Percentiles rank a stretch among this genome's conserved stretches.
phyloP scores from a whole-genome alignment of 2,797 vertebrate genomes.

The Telmatherina bonti region DNA sequence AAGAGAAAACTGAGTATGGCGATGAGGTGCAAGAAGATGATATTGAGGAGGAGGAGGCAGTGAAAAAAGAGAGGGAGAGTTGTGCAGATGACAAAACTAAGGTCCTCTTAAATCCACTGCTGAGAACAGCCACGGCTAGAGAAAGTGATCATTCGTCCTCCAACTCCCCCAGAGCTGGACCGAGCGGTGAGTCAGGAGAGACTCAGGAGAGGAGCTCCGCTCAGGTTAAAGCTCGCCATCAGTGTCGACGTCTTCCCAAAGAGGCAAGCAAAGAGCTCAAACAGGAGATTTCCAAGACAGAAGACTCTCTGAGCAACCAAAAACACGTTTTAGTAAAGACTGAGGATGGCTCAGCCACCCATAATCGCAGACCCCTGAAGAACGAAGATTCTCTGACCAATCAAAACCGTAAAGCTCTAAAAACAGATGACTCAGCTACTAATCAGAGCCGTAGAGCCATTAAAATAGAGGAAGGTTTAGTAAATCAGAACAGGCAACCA shows the following conservation, averaged over 20 bases:
- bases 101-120: constrained; percentile 70
- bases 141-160: constrained; percentile 87
- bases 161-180: constrained; percentile 88
- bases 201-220: constrained; percentile 80
- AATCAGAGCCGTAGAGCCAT: constrained; percentile 86
- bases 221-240: constrained; percentile 85
- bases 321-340: constrained; percentile 83
- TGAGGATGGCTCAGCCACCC: constrained; percentile 86
- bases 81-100: constrained; percentile 63
- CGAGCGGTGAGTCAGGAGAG: constrained; percentile 87
- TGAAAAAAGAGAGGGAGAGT: constrained; percentile 55
- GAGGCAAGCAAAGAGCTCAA: constrained; percentile 92
- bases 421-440: constrained; percentile 87
- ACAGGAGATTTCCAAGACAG: constrained; percentile 89
- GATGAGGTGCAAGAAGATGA: constrained; percentile 62
- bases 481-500: constrained; percentile 84
- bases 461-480: constrained; percentile 86
- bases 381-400: constrained; percentile 87
- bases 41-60: constrained; percentile 48
- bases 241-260: constrained; percentile 86
- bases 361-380: constrained; percentile 85
- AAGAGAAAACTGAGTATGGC: constrained; percentile 61
- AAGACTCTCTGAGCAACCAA: constrained; percentile 85
- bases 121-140: constrained; percentile 76
- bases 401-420: constrained; percentile 87